phyloP scores from a whole-genome alignment of 2,888 invertebrate species.

The Hydraecia micacea region DNA sequence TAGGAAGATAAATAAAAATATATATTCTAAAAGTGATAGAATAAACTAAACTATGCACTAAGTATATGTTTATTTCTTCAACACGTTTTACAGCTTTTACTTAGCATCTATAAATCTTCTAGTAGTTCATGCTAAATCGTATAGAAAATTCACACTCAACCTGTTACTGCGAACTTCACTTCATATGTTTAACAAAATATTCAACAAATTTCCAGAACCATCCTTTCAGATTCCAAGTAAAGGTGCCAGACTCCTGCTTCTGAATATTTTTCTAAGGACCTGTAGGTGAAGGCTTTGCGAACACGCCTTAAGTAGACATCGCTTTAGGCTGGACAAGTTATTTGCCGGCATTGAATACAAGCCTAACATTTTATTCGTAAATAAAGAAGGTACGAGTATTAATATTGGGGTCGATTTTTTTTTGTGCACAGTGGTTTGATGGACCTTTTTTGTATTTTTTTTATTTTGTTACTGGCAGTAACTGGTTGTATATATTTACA shows the following conservation, averaged over 20 bases:
- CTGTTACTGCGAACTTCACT: constrained; percentile 5
- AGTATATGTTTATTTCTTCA: background rate
- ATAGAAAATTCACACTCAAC: constrained; percentile 26
- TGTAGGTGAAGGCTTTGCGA: constrained; percentile 53
- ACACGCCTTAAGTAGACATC: constrained; percentile 61
- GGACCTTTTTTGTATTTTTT: background rate
- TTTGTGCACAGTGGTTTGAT: constrained; percentile 8
- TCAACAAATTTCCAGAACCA: constrained; percentile 32
- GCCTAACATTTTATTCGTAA: constrained; percentile 33
- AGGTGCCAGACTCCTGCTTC: constrained; percentile 31
- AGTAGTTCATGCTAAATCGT: background rate
- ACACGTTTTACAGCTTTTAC: background rate
- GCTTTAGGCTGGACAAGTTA: constrained; percentile 64
- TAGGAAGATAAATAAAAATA: background rate
- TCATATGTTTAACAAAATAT: constrained; percentile 41
- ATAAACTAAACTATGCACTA: background rate
- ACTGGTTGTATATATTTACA: background rate
- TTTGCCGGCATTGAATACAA: constrained; percentile 61
- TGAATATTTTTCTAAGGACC: constrained; percentile 56
- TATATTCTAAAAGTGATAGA: background rate
- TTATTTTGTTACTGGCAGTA: background rate
- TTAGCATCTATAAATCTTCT: background rate
- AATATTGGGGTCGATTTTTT: background rate
- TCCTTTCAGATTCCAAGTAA: constrained; percentile 51
- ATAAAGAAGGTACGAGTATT: constrained; percentile 2